Evolutionary conservation across 2,888 invertebrate species (phyloP), one percentile per base, ranked within the genome.

Genomic region (Plemyria rubiginata): DNA sequence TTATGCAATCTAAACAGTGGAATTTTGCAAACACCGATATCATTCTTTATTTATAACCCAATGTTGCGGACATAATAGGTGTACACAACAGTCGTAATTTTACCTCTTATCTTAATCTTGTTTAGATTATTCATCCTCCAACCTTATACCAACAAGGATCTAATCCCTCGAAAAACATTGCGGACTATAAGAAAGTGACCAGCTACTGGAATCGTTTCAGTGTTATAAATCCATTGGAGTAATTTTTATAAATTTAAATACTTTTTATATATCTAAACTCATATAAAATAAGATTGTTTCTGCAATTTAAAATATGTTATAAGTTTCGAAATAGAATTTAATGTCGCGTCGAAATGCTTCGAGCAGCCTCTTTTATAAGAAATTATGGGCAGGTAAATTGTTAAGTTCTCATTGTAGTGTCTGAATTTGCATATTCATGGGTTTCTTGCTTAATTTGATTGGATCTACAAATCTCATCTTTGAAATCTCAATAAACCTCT

Each of bases 331-430:
- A 29, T 29, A 7, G 70, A 78, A 74, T 77, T 75, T 79, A 70
- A 73, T 76, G 74, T 70, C 73, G 71, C 70, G 71, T 66, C 72
- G 70, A 79, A 74, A 92, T 92, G 92, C 80, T 90, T 71, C 91
- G 92, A 61, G 91, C 88, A 41, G 86, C 92, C 62, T 90, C 92
- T 63, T 90, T 91, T 73, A 84, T 90, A 76, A 84, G 88, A 80
- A 83, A 81, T 66, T 90, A 88, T 74, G 82, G 87, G 61, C 90
- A 88, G 88, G 90, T 88, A 84, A 72, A 29, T 29, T 15, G 16
- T 54, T 29, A 6, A 36, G 48, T 48, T 48, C 12, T 43, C 7
- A 43, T 43, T 13, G 8, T 15, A 8, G 43, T 43, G 7, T 43
- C 43, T 13, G 13, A 7, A 43, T 43, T 15, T n/a, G 40, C 43